Base-by-base conservation (phyloP, 1,140 invertebrate genomes). In the Scaptomyza graminum region DNA sequence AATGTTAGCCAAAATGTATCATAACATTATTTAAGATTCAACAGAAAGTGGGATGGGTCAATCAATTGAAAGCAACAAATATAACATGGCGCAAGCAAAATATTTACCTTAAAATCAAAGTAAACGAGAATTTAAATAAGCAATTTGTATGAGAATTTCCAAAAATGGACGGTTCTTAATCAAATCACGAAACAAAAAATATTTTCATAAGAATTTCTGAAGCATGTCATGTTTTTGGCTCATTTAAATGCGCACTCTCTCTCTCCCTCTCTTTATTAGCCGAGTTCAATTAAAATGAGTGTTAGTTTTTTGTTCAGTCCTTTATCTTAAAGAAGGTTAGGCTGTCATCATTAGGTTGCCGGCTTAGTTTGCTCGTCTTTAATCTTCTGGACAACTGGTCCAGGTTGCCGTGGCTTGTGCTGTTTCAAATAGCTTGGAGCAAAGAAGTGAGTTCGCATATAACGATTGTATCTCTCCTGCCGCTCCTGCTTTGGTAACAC, bases 401-500 rank as follows among this genome's bases (percentile, higher is more conserved):
- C 25, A 13, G 15, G 31, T 3, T 41, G 52, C 39, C 22, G 25
- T 11, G 11, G 44, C 28, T 54, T 49, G 50, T 59, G 18, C 3
- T n/a, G 18, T 1, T 59, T 16, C 46, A 63, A 69, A 49, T 52
- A 59, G 15, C 34, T 34, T 11, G 65, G 39, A 12, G 15, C 41
- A 52, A 68, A 68, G 11, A 39, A 68, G 12, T 68, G 65, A 11
- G 65, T 68, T 5, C 57, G 65, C 9, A 47, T 9, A 39, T 28
- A 68, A 3, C 16, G 28, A 9, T 5, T 12, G 13, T 4, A 12
- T 5, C 9, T 59, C 7, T 13, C 11, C 6, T 47, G 37, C 6
- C 3, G 8, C 6, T 6, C 31, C 18, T 49, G 22, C 37, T 39
- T 60, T 28, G 49, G 65, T 9, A 41, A 9, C 39, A 68, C 49